These are phyloP conservation scores for Drosophila fungiperda DNA, from an alignment of 2,888 invertebrate species.

Conservation along the genomic window DNA sequence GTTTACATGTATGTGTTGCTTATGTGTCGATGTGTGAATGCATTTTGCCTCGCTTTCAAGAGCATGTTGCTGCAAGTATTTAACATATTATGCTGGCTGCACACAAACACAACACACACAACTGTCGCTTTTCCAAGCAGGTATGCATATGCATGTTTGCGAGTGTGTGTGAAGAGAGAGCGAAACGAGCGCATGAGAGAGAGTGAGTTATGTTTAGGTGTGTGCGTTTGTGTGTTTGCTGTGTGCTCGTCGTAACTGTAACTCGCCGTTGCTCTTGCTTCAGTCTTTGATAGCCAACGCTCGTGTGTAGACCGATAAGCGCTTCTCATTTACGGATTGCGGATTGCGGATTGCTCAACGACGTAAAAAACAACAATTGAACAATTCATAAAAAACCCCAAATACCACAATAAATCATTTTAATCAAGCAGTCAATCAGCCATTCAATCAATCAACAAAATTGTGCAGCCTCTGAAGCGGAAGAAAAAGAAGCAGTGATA, in stretches of 20 bases:
- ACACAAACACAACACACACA: slow-evolving; percentile 17
- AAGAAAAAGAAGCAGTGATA: slow-evolving; percentile 30
- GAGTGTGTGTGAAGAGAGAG: background rate
- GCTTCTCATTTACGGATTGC: slow-evolving; percentile 54
- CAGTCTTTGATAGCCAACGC: slow-evolving; percentile 85
- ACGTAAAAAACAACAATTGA: slow-evolving; percentile 28
- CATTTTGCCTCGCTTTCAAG: slow-evolving; percentile 62
- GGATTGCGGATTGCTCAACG: slow-evolving; percentile 31
- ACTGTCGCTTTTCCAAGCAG: slow-evolving; percentile 70
- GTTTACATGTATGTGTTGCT: background rate
- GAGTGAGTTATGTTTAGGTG: slow-evolving; percentile 13
- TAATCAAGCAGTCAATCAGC: slow-evolving; percentile 33
- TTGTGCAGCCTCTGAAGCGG: slow-evolving; percentile 39
- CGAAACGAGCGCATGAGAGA: slow-evolving; percentile 13
- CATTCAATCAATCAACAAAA: slow-evolving; percentile 12
- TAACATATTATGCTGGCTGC: slow-evolving; percentile 48
- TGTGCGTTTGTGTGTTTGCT: slow-evolving; percentile 36
- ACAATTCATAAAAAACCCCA: slow-evolving; percentile 44
- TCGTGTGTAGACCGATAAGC: slow-evolving; percentile 84
- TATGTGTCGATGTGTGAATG: slow-evolving; percentile 46
- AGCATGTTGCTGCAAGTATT: slow-evolving; percentile 51
- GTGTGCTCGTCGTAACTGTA: slow-evolving; percentile 74
- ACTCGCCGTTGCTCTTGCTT: slow-evolving; percentile 61
- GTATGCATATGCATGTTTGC: slow-evolving; percentile 33
- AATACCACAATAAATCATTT: slow-evolving; percentile 19